Conservation (phyloP, 2,113 vertebrate genomes). For the Sebastes fasciatus region DNA sequence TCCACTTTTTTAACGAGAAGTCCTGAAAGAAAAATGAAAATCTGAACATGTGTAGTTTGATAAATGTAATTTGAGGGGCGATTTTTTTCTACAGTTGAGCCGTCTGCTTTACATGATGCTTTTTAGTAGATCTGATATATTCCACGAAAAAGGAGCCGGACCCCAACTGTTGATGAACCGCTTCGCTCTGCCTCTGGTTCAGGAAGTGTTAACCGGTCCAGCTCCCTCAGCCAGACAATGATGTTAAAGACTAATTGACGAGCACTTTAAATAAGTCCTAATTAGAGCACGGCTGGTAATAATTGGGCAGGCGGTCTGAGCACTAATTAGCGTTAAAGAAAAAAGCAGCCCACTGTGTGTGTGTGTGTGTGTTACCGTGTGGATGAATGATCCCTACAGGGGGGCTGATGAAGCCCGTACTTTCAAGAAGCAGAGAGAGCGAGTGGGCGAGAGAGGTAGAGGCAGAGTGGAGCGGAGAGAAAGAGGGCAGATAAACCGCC, state of each 20-base stretch:
- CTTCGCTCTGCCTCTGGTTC: conserved; percentile 32
- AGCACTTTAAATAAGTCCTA: conserved; percentile 91
- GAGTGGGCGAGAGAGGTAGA: conserved; percentile 34
- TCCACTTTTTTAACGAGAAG: not conserved
- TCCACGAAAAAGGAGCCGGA: conserved; percentile 1
- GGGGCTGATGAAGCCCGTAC: conserved; percentile 87
- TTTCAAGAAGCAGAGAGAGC: conserved; percentile 80
- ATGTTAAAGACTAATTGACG: conserved; percentile 88
- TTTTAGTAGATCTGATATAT: not conserved
- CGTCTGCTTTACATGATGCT: not conserved
- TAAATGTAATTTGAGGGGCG: not conserved
- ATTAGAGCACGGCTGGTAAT: conserved; percentile 91
- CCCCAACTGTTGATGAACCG: conserved; percentile 15
- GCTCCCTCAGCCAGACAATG: conserved; percentile 79
- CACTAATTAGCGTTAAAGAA: conserved; percentile 87
- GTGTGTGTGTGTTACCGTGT: conserved; percentile 67
- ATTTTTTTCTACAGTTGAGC: not conserved
- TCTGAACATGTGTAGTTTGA: not conserved
- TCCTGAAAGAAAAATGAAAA: not conserved
- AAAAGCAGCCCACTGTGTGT: conserved; percentile 73
- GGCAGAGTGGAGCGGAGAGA: conserved; percentile 50
- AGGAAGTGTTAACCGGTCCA: conserved; percentile 59
- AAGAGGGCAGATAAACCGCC: conserved; percentile 62
- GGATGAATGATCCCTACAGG: conserved; percentile 89
- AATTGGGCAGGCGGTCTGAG: conserved; percentile 91